Base-by-base conservation (phyloP, 2,113 vertebrate species). In the Xyrauchen texanus region DNA sequence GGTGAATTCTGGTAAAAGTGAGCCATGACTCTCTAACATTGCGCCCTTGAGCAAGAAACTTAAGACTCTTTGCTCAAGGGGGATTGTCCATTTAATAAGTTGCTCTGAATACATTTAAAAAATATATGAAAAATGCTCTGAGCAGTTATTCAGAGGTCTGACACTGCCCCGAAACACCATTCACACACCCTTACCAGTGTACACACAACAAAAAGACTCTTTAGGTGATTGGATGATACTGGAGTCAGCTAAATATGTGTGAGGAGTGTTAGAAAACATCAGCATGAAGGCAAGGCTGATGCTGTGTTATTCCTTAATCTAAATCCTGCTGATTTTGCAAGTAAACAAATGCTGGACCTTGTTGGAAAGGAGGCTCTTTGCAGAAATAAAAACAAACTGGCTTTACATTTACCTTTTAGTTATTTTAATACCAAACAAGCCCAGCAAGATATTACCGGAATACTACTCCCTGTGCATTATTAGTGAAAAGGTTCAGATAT, bases 301-400 rank as follows among this genome's bases (percentile, higher is more conserved):
- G 71, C 8, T 57, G 16, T 68, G 49, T 72, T 80, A 10, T 84
- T 70, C 84, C 86, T 53, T 12, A 49, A 53, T 15, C 61, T 66
- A 71, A n/a, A 61, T 53, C 9, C 44, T 76, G 77, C 74, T 77
- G 68, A 80, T 63, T 34, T 68, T 76, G 68, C 34, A 34, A 34
- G 21, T 34, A 34, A 34, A 42, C 4, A 16, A 21, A 75, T 64
- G 57, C 65, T 65, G 46, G 77, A 82, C 58, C 53, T 52, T 76
- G 57, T 49, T 16, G 57, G n/a, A 72, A 15, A n/a, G 61, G 67
- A 53, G 66, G 8, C 45, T 60, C 8, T 12, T 7, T 8, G 51
- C 52, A 61, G 60, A 60, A 16, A 53, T 44, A 16, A 10, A 46
- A 75, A 60, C 13, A 65, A 70, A 66, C 15, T 62, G 1, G 67